phyloP scores from a whole-genome alignment of 1,140 invertebrate species.

The Atta cephalotes region DNA sequence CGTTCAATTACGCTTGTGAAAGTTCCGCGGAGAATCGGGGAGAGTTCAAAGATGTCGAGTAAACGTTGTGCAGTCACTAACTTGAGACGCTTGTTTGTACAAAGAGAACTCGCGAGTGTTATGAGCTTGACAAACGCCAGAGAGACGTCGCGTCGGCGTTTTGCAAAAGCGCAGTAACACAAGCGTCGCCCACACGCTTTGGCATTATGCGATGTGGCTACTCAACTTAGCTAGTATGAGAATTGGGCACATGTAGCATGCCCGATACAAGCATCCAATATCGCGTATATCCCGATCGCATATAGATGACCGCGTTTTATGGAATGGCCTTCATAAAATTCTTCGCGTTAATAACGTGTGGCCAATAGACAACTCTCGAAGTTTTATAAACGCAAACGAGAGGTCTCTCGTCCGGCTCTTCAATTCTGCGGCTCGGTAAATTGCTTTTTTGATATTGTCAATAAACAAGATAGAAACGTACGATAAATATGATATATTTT shows the following conservation, averaged over 20 bases:
- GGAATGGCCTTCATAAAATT: constrained; percentile 36
- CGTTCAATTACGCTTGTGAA: constrained; percentile 45
- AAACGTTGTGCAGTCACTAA: constrained; percentile 28
- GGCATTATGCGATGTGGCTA: constrained; percentile 38
- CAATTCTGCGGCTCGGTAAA: constrained; percentile 1
- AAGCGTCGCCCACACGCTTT: constrained; percentile 38
- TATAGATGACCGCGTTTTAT: constrained; percentile 20
- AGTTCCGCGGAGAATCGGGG: not conserved
- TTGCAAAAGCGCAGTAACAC: constrained; percentile 53
- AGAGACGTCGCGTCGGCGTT: constrained; percentile 51
- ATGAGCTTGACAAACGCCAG: constrained; percentile 45
- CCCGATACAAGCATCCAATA: constrained; percentile 9
- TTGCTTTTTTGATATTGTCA: constrained; percentile 28
- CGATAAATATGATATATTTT: constrained; percentile 14
- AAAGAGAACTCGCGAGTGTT: constrained; percentile 46
- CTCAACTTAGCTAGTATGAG: constrained; percentile 1
- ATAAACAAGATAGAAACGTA: constrained; percentile 26
- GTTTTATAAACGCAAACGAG: constrained; percentile 32
- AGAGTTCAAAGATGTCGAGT: constrained; percentile 46
- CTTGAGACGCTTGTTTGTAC: constrained; percentile 32
- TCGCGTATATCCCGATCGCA: not conserved
- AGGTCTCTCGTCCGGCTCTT: not conserved
- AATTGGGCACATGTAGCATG: constrained; percentile 22
- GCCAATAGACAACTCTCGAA: constrained; percentile 8
- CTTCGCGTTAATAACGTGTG: constrained; percentile 29